Conservation (phyloP, 1,140 invertebrate genomes). For the Trachymyrmex cornetzi region DNA sequence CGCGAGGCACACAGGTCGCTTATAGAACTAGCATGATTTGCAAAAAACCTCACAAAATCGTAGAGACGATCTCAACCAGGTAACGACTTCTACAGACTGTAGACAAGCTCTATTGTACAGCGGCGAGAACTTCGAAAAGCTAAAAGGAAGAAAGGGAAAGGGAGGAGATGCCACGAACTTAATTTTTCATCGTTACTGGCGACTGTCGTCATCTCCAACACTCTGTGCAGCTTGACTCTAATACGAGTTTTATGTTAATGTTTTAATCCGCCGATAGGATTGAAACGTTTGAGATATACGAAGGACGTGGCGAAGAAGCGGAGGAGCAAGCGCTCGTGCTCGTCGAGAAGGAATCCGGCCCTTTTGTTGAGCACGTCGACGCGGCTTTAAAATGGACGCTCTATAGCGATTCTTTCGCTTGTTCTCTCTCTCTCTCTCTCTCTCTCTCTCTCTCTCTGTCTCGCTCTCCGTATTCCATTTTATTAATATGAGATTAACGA, state of each 20-base stretch:
- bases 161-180: slow-evolving; percentile 48
- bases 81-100: slow-evolving; percentile 61
- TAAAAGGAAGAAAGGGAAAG: slow-evolving; percentile 46
- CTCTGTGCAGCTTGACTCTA: slow-evolving; percentile 62
- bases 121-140: slow-evolving; percentile 69
- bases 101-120: slow-evolving; percentile 69
- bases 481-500: slow-evolving; percentile 76
- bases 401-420: slow-evolving; percentile 15
- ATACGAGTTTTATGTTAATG: slow-evolving; percentile 80
- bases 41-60: slow-evolving; percentile 67
- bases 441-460: not conserved
- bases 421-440: not conserved
- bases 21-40: slow-evolving; percentile 75
- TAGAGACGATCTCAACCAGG: slow-evolving; percentile 56
- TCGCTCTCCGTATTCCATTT: slow-evolving; percentile 62
- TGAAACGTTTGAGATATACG: slow-evolving; percentile 69
- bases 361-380: slow-evolving; percentile 61
- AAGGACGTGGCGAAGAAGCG: slow-evolving; percentile 22
- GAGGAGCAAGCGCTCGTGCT: slow-evolving; percentile 26
- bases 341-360: slow-evolving; percentile 42
- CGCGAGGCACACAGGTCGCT: slow-evolving; percentile 6
- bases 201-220: slow-evolving; percentile 63
- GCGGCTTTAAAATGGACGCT: slow-evolving; percentile 44
- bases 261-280: slow-evolving; percentile 82
- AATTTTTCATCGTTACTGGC: slow-evolving; percentile 82